Evolutionary conservation across 2,888 invertebrate species (phyloP), one percentile per base, ranked within the genome.

Genomic region (Ochropleura plecta): DNA sequence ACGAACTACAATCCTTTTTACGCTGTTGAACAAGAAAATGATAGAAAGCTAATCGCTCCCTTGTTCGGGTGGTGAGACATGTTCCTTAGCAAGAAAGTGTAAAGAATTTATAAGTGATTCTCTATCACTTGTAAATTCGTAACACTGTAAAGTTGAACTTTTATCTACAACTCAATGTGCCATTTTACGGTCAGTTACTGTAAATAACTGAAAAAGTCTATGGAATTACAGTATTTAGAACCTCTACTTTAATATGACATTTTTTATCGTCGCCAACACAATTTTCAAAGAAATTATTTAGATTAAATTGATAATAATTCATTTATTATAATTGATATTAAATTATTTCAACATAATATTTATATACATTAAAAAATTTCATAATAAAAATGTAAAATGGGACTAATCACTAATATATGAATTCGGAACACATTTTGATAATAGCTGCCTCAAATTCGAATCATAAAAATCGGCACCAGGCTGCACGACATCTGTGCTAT

Each of bases 221-320:
- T 64, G 74, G 63, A 80, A 74, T 70, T 14, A 59, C 51, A 59
- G 40, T 18, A 60, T 62, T 42, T 49, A 20, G 20, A 82, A 62
- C 40, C 18, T 48, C 18, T 67, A 57, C 55, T 51, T 68, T 76
- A 66, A 48, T 66, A 59, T 80, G 40, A 76, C 49, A 76, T 63
- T 55, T n/a, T 49, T 30, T 20, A 30, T 51, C 44, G 10, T 76
- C 46, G 30, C 48, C 16, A 55, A 55, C 60, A 62, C 0, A 48
- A 68, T 10, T 7, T 59, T 62, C 12, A 44, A 63, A 46, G 40
- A 63, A 81, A 55, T 63, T 40, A 63, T 62, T 48, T 30, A 1
- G 8, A 62, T 73, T 49, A 14, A 40, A 44, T 44, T 30, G 44
- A n/a, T 16, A 30, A 30, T 44, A 48, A 76, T 60, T 79, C 42